Base-by-base conservation (phyloP, 2,113 vertebrate genomes). In the Chunga burmeisteri region DNA sequence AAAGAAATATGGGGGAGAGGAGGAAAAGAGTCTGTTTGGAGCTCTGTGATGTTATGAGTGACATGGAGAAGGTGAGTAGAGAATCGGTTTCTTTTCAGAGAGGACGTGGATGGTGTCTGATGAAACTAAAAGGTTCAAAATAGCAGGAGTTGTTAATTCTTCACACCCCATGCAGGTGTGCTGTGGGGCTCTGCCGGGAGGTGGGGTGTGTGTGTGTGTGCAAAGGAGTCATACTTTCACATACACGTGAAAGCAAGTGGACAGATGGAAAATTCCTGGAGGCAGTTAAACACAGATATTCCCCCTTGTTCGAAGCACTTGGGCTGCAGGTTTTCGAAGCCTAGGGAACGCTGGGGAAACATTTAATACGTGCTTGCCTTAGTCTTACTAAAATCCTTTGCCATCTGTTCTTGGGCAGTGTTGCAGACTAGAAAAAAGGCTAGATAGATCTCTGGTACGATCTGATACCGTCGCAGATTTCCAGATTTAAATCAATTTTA, bases 81-180 rank as follows among this genome's bases (percentile, higher is more conserved):
- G 47, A 59, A n/a, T 2, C 7, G 8, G 9, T 34, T 30, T 61
- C 5, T 42, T 70, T 59, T 19, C 49, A 40, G 59, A 11, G 46
- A 47, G 44, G 21, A 62, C 26, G 29, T 83, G 30, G 44, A 53
- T 30, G 15, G 19, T 32, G 13, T 36, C 16, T 38, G 20, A 8
- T 86, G 52, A 25, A 80, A n/a, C 2, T 1, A 13, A 29, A 38
- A 68, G 10, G 13, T 53, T 86, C 13, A 18, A 36, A 53, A 49
- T 32, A 56, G 72, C 49, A 17, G 7, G 34, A 78, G 65, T 11
- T 53, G 21, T 30, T 52, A 25, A 36, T 32, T 65, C 38, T 67
- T 66, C 11, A 12, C 16, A 14, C 7, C 17, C 27, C 0, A 0
- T 1, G 2, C 10, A 23, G 21, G 4, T 20, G 27, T 75, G 73